Evolutionary conservation across 2,113 vertebrate species (phyloP), one percentile per base, ranked within the genome.

Genomic region (Anhinga anhinga): DNA sequence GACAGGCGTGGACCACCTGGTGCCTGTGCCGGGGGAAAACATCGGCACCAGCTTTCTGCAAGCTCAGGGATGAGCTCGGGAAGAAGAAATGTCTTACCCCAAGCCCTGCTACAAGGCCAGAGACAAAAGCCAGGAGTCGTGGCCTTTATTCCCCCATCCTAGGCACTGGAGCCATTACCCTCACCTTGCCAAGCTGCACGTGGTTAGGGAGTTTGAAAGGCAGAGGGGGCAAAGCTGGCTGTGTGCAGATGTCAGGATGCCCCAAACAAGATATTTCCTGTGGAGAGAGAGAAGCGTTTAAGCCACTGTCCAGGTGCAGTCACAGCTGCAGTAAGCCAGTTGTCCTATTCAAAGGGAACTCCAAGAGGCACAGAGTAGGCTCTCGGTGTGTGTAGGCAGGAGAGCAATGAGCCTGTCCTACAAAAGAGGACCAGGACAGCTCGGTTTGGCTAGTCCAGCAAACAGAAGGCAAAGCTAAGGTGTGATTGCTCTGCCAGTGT

Each of bases 11-110:
- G 27, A 25, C 7, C 13, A 10, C 36, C 30, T 38, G 32, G 2
- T 27, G 29, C 30, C 32, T 10, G 1, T 13, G 29, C 50, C 10
- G 30, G 45, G 44, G 40, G 21, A 74, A 52, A 40, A 20, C 11
- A 11, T 11, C 0, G 0, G 13, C 65, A 56, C 13, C 40, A 32
- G 26, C 22, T 44, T 55, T 29, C 55, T 32, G 30, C 13, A 36
- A 1, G 26, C 22, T 52, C 25, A 1, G 9, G 65, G 11, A 8
- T 10, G 44, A n/a, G 38, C 45, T 9, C 2, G 0, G 22, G 22
- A 62, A 45, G 29, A 13, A 38, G 42, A 76, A 71, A 63, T 13
- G 9, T 44, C 59, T 49, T 36, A 26, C 11, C 13, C 26, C n/a
- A 67, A 74, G 55, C 7, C 19, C n/a, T 71, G 20, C 49, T 4